Evolutionary conservation across 2,113 vertebrate genomes (phyloP).

Genomic region (Macrotis lagotis): DNA sequence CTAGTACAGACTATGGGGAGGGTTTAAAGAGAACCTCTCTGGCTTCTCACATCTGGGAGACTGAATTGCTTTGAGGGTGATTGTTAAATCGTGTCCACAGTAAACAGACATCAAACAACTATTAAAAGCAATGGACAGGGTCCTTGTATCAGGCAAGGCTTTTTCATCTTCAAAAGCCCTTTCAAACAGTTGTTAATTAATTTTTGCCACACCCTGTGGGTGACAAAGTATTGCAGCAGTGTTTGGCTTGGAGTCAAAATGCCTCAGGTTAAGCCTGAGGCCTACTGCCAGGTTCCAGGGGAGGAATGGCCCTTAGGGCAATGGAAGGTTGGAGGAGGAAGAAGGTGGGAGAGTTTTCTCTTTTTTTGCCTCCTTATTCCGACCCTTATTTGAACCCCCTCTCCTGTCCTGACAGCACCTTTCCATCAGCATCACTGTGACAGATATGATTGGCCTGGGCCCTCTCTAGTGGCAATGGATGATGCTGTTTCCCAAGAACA

Average conservation of each 20-base stretch:
- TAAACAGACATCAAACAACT: neutral
- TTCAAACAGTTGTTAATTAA: neutral
- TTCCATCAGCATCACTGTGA: neutral
- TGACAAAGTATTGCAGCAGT: neutral
- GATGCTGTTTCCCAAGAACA: neutral
- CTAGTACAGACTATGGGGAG: neutral
- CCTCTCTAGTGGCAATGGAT: neutral
- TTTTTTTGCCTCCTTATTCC: neutral
- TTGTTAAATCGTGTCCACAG: neutral
- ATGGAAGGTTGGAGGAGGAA: neutral
- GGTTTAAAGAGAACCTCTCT: neutral
- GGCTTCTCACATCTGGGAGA: neutral
- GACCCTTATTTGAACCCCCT: too few relatives aligned
- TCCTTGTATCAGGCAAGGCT: neutral
- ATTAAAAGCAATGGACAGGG: neutral
- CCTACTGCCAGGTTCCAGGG: neutral
- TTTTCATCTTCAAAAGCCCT: neutral
- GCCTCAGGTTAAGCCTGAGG: neutral
- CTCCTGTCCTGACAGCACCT: neutral
- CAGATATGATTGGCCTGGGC: neutral
- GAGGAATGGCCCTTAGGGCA: neutral
- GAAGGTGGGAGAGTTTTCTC: neutral
- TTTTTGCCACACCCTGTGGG: neutral
- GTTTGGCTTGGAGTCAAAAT: neutral
- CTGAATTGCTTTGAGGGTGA: neutral